Percentiles rank a stretch among this genome's conserved stretches.
Conservation (phyloP, 2,113 vertebrate species). For the Entelurus aequoreus region DNA sequence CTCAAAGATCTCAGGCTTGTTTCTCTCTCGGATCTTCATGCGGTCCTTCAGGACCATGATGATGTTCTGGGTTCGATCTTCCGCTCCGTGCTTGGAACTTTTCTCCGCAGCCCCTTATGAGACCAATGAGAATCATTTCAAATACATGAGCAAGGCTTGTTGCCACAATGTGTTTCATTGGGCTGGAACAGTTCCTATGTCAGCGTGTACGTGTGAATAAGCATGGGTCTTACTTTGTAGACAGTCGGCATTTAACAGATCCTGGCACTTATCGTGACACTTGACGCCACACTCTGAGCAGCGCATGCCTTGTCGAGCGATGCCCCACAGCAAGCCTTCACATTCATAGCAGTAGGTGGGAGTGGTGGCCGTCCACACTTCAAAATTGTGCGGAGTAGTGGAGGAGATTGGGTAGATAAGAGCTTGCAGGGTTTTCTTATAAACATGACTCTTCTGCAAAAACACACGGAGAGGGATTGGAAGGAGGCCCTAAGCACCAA, state of each 20-base stretch:
- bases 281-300: conserved; percentile 95
- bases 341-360: conserved; percentile 99
- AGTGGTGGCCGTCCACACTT: conserved; percentile 98
- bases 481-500: not conserved
- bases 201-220: not conserved
- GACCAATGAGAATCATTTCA: not conserved
- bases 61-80: conserved; percentile 96
- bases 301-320: conserved; percentile 97
- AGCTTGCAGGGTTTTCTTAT: conserved; percentile 98
- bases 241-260: conserved; percentile 95
- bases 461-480: not conserved
- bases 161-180: not conserved
- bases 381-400: conserved; percentile 97
- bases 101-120: conserved; percentile 90
- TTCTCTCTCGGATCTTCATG: conserved; percentile 98
- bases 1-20: conserved; percentile 97
- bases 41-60: conserved; percentile 98
- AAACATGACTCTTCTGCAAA: conserved; percentile 94
- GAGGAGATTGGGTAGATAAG: conserved; percentile 98
- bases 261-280: conserved; percentile 98
- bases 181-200: conserved; percentile 7
- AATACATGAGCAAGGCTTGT: not conserved
- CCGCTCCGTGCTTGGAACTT: conserved; percentile 94
- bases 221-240: conserved; percentile 82
- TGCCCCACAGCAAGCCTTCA: conserved; percentile 97